These are phyloP conservation scores for Gymnogyps californianus DNA, from an alignment of 2,113 vertebrate species.

Conservation along the genomic window DNA sequence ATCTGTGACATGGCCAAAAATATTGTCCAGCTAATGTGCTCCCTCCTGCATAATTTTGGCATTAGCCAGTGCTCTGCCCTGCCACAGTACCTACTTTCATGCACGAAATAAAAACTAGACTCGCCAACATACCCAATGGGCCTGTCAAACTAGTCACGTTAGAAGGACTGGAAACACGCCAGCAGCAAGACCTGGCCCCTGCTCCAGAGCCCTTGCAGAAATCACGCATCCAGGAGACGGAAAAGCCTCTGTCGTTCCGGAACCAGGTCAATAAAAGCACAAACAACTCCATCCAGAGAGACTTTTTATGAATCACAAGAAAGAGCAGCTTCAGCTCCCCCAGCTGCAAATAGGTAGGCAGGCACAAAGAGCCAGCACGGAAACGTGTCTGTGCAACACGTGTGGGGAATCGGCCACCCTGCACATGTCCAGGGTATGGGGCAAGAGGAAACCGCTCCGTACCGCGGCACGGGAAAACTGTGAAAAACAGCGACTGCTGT, in stretches of 20 bases:
- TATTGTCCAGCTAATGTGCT: neutral
- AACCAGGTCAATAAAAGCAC: conserved; percentile 59
- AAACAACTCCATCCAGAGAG: conserved; percentile 35
- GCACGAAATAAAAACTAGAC: neutral
- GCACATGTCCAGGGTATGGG: neutral
- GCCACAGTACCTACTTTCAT: neutral
- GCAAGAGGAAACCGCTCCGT: neutral
- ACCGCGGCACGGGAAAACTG: neutral
- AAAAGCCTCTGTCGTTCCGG: conserved; percentile 33
- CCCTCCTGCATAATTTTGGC: neutral
- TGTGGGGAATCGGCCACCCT: neutral
- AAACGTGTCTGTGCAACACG: neutral
- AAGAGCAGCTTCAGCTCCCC: neutral
- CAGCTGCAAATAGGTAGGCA: conserved; percentile 25
- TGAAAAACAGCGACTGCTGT: accelerated
- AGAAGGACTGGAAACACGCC: conserved; percentile 26
- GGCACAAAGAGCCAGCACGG: neutral
- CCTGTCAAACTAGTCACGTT: conserved; percentile 48
- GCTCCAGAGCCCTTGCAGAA: conserved; percentile 8
- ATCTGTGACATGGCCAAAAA: neutral
- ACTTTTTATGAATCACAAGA: neutral
- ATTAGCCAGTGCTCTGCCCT: neutral
- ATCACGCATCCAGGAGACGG: neutral
- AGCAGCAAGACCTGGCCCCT: neutral
- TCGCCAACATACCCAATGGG: neutral